A percentile compares a stretch with the other conserved stretches of the same genome.
These are phyloP conservation scores for Daubentonia madagascariensis DNA, from an alignment of 2,113 vertebrate genomes.

Conservation along the genomic window DNA sequence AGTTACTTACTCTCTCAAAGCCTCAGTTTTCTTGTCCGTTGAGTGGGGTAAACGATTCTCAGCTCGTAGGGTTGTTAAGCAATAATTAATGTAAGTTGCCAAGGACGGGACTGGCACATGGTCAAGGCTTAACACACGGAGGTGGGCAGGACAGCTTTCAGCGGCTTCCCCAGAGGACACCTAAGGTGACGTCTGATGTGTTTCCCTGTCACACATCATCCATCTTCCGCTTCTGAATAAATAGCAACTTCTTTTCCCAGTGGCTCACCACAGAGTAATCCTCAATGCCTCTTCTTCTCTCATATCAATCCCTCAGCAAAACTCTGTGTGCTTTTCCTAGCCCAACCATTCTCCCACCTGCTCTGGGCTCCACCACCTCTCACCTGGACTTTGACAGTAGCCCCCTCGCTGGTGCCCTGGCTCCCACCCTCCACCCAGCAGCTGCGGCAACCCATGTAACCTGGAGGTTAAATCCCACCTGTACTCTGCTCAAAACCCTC, in stretches of 20 bases:
- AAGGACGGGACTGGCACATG: neutral
- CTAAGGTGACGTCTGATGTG: too few species aligned
- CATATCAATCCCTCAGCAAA: neutral
- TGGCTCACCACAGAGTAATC: too few species aligned
- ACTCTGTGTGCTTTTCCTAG: neutral
- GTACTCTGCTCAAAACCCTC: too few species aligned
- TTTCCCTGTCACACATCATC: too few species aligned
- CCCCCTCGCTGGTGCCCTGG: too few species aligned
- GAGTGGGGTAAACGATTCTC: neutral
- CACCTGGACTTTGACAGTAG: too few species aligned
- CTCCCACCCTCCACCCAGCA: too few species aligned
- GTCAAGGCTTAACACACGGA: neutral
- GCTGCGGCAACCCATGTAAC: too few species aligned
- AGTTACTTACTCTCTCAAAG: neutral
- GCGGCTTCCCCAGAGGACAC: neutral
- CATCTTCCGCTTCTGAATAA: neutral
- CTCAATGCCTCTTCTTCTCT: neutral
- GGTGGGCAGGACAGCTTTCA: neutral
- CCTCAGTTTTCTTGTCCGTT: neutral
- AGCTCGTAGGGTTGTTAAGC: neutral
- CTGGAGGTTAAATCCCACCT: too few species aligned
- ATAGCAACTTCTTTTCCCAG: neutral
- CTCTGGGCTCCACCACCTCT: too few species aligned
- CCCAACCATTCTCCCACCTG: too few species aligned
- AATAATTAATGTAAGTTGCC: neutral